Evolutionary conservation across 2,797 vertebrate species (phyloP), one percentile per base, ranked within the genome.

Genomic region (Sciurus vulgaris): DNA sequence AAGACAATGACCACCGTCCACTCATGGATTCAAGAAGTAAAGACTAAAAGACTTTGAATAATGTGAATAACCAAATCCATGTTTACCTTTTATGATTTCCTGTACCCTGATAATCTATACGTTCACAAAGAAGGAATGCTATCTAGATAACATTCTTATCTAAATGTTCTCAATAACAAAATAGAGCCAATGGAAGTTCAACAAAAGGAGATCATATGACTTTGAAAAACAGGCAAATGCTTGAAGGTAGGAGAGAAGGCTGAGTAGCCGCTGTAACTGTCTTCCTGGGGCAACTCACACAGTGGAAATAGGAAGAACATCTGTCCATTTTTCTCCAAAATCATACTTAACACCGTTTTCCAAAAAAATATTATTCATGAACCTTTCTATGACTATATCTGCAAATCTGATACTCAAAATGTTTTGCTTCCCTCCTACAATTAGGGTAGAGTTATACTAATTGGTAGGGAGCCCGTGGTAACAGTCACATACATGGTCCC

Each of bases 11-110:
- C 15, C 51, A 83, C n/a, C 67, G 76, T n/a, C 54, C 11, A 33
- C 65, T 89, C 26, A 18, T 6, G 41, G 59, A 89, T 89, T 81
- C 38, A 91, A 77, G 65, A 85, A 90, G 61, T 41, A 63, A 10
- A 56, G 54, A 79, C 28, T 63, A 33, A 79, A 95, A 78, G 63
- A 13, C 24, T 54, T 49, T 59, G 69, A 89, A 70, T 18, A 69
- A 69, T 10, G 33, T 41, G 30, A 95, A 87, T 38, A 69, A 87
- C 35, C 41, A 92, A 96, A 93, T 70, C 69, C 26, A 70, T 76
- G 51, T 81, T 91, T 26, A n/a, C 69, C 30, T 82, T 77, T 70
- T 44, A 93, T 90, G 72, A 61, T 72, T 83, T 91, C 44, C 69
- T 76, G 65, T 51, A 14, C 22, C 63, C 47, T 69, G 76, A 41